A percentile compares a stretch with the other conserved stretches of the same genome.
phyloP scores from a whole-genome alignment of 2,797 vertebrate genomes.

The Megalops cyprinoides region DNA sequence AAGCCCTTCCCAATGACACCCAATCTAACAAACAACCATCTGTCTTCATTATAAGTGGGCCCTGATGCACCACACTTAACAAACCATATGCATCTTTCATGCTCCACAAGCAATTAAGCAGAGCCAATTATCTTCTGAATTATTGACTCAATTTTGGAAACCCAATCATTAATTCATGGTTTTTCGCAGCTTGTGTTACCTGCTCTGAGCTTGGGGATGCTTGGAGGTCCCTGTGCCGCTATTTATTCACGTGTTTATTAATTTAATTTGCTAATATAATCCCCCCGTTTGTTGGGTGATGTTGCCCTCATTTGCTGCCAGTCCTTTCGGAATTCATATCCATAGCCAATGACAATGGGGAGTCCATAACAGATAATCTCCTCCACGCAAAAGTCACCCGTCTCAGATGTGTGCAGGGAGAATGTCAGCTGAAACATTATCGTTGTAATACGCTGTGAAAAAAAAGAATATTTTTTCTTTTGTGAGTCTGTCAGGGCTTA shows the following conservation, averaged over 20 bases:
- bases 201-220: slow-evolving; percentile 38
- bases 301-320: slow-evolving; percentile 48
- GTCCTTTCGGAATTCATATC: slow-evolving; percentile 71
- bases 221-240: slow-evolving; percentile 43
- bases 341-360: slow-evolving; percentile 59
- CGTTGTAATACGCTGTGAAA: slow-evolving; percentile 50
- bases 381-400: slow-evolving; percentile 67
- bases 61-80: slow-evolving; percentile 75
- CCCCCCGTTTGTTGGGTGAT: slow-evolving; percentile 49
- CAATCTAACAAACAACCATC: slow-evolving; percentile 73
- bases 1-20: slow-evolving; percentile 73
- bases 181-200: slow-evolving; percentile 51
- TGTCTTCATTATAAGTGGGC: slow-evolving; percentile 80
- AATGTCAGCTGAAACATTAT: slow-evolving; percentile 81
- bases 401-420: slow-evolving; percentile 72
- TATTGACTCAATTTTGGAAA: slow-evolving; percentile 73
- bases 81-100: slow-evolving; percentile 74
- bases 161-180: slow-evolving; percentile 62
- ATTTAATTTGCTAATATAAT: slow-evolving; percentile 57
- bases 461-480: slow-evolving; percentile 61
- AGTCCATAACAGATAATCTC: slow-evolving; percentile 70
- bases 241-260: slow-evolving; percentile 68
- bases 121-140: slow-evolving; percentile 73
- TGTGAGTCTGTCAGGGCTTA: slow-evolving; percentile 72
- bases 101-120: slow-evolving; percentile 73